Percentiles rank a stretch among this genome's conserved stretches.
phyloP scores from a whole-genome alignment of 92 coral and sea anemone species.

The Heteractis magnifica region DNA sequence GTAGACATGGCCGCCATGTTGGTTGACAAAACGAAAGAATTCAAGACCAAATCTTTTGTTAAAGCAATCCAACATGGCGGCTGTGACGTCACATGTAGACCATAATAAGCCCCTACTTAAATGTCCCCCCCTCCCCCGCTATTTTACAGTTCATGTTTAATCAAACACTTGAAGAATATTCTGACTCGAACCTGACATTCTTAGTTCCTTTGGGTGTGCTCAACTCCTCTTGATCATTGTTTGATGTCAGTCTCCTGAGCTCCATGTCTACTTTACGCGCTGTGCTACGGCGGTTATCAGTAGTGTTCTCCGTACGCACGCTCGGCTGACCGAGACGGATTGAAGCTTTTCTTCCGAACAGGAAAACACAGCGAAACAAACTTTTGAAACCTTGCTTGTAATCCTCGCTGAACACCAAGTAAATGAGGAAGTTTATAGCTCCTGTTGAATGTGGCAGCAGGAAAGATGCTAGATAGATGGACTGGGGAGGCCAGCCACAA shows the following conservation, averaged over 20 bases:
- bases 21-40: too few relatives aligned
- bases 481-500: constrained; percentile 36
- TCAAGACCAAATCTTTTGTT: too few relatives aligned
- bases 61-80: too few relatives aligned
- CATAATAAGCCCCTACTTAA: too few relatives aligned
- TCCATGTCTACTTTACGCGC: constrained; percentile 22
- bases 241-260: constrained; percentile 19
- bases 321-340: constrained; percentile 21
- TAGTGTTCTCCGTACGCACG: constrained; percentile 32
- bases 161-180: constrained; percentile 22
- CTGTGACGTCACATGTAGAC: too few relatives aligned
- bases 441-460: constrained; percentile 58
- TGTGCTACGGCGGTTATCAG: constrained; percentile 17
- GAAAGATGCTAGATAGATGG: constrained; percentile 25
- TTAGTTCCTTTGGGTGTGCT: constrained; percentile 24
- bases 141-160: background rate
- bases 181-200: constrained; percentile 19
- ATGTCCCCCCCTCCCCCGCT: too few relatives aligned
- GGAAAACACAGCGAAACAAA: constrained; percentile 2
- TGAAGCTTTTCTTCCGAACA: background rate
- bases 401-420: constrained; percentile 65
- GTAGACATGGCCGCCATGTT: too few relatives aligned
- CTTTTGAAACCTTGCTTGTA: constrained; percentile 58
- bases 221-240: constrained; percentile 17
- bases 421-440: constrained; percentile 58